Evolutionary conservation across 2,797 vertebrate species (phyloP), one percentile per base, ranked within the genome.

Genomic region (Phrynocephalus forsythii): DNA sequence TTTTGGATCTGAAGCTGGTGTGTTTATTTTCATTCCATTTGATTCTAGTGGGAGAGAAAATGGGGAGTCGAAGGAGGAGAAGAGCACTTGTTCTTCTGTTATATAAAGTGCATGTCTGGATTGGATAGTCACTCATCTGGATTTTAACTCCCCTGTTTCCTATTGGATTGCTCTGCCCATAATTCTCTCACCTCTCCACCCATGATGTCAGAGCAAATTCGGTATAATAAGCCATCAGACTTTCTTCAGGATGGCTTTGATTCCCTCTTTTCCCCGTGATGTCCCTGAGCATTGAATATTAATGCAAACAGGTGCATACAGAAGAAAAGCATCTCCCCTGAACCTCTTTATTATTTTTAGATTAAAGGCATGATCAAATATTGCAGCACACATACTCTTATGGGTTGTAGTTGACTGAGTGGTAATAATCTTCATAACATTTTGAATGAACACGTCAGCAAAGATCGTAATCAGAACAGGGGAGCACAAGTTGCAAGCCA

Each of bases 341-440:
- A 60, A 63, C 28, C n/a, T 63, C 50, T 79, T 84, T 48, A 15
- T 18, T 30, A 48, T 22, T 63, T 30, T 72, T 79, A 79, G 76
- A 79, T 79, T 72, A 83, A 72, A 69, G 28, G 20, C 33, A 63
- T 6, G 63, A 88, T 79, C 30, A n/a, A 30, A 15, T 72, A 24
- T 67, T 72, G 28, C 52, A 48, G 33, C 30, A 30, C 20, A 20
- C 44, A 38, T 63, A 26, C 26, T 22, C 26, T 44, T 63, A 20
- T 80, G 72, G 67, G 33, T 16, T 72, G n/a, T n/a, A 63, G 20
- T 15, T 72, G 50, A 83, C 44, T 63, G 24, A 88, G 38, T 48
- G 18, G n/a, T 60, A 78, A 87, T 79, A 52, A 79, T 79, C 26
- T 50, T 50, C 76, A 66, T 44, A 48, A 79, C n/a, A 73, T 63